Evolutionary conservation across 2,888 invertebrate species (phyloP).

Genomic region (Kryphioiulus occultus): DNA sequence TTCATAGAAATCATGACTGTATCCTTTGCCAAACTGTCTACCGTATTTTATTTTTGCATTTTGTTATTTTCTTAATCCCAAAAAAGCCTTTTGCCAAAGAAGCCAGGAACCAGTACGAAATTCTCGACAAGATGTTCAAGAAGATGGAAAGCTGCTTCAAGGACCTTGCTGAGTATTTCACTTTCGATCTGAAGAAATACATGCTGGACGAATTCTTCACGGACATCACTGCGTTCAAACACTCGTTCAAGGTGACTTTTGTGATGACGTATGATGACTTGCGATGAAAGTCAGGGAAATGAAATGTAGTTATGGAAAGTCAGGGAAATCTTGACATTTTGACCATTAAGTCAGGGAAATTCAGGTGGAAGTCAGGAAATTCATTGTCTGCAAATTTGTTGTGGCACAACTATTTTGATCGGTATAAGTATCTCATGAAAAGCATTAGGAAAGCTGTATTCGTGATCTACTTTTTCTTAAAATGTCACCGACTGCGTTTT

Average conservation of each 20-base stretch:
- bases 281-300: no score
- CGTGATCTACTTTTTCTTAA: no score
- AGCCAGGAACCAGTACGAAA: constrained; percentile 84
- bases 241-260: constrained; percentile 78
- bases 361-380: no score
- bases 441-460: no score
- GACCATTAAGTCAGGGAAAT: no score
- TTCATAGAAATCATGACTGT: constrained; percentile 90
- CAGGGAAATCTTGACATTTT: no score
- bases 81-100: constrained; percentile 73
- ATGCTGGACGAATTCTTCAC: constrained; percentile 94
- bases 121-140: constrained; percentile 90
- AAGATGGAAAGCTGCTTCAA: constrained; percentile 88
- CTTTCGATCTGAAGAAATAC: constrained; percentile 92
- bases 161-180: constrained; percentile 86
- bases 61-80: constrained; percentile 17
- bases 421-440: no score
- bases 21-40: constrained; percentile 67
- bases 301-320: no score
- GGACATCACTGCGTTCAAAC: constrained; percentile 94
- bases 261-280: no score
- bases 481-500: no score
- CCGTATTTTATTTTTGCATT: background rate
- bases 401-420: no score
- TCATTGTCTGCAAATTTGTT: no score